Evolutionary conservation across 2,888 invertebrate species (phyloP).

Genomic region (Drosophila mimetica): DNA sequence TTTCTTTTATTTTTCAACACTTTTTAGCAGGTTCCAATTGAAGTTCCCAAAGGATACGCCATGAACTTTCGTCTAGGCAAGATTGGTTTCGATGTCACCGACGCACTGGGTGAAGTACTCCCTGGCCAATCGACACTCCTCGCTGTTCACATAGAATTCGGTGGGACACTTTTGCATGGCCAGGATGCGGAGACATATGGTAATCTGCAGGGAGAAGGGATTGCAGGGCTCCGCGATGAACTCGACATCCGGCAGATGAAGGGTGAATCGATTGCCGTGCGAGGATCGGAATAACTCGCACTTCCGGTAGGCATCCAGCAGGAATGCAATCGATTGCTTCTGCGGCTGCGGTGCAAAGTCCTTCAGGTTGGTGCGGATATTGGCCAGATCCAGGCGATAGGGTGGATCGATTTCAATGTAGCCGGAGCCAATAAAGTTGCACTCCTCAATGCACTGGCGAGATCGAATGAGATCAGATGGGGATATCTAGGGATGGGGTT

Average conservation of each 20-base stretch:
- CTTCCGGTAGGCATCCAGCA: constrained; percentile 55
- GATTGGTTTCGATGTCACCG: constrained; percentile 53
- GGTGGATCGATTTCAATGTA: constrained; percentile 66
- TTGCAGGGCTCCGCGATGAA: constrained; percentile 58
- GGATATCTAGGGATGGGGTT: no score
- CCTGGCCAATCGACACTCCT: constrained; percentile 54
- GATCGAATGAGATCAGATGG: not conserved
- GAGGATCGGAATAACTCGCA: constrained; percentile 54
- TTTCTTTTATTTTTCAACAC: constrained; percentile 48
- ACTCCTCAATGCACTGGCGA: constrained; percentile 68
- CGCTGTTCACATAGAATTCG: constrained; percentile 45
- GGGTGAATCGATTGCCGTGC: constrained; percentile 45
- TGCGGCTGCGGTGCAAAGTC: constrained; percentile 52
- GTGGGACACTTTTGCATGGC: constrained; percentile 69
- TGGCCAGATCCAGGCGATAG: constrained; percentile 51
- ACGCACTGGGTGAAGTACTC: constrained; percentile 63
- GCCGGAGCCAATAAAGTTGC: constrained; percentile 61
- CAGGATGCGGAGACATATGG: constrained; percentile 64
- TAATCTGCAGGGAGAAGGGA: constrained; percentile 61
- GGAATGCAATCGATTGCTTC: constrained; percentile 39
- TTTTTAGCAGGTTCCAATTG: constrained; percentile 5
- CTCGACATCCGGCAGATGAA: constrained; percentile 63
- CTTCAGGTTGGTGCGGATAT: constrained; percentile 45
- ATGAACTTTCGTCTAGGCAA: constrained; percentile 43
- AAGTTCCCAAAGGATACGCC: constrained; percentile 37